Conservation (phyloP, 2,797 vertebrate genomes). For the Rhincodon typus region DNA sequence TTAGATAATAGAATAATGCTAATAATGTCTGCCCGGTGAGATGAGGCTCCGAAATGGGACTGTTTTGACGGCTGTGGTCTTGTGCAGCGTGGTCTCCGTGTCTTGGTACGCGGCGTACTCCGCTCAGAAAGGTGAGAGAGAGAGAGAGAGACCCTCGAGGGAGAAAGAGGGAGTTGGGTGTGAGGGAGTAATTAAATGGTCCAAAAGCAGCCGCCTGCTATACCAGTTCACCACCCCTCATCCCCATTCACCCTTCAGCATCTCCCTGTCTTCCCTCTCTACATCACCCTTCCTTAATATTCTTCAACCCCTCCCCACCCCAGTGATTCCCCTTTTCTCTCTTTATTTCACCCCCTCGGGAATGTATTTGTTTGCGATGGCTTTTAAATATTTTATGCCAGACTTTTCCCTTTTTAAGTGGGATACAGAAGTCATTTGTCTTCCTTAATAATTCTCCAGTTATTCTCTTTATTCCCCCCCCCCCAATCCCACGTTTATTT, state of each 20-base stretch:
- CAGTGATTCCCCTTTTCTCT: background rate
- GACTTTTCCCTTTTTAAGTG: background rate
- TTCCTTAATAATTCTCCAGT: no score
- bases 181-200: background rate
- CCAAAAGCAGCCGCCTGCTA: background rate
- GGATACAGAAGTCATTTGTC: background rate
- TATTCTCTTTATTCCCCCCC: background rate
- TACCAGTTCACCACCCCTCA: background rate
- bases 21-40: conserved; percentile 60
- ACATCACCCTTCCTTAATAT: background rate
- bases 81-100: conserved; percentile 86
- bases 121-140: conserved; percentile 80
- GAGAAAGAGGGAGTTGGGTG: background rate
- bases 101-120: conserved; percentile 95
- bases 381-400: background rate
- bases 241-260: background rate
- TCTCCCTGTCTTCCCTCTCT: background rate
- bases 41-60: conserved; percentile 97
- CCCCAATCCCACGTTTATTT: background rate
- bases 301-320: no score
- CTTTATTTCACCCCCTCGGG: background rate
- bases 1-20: background rate
- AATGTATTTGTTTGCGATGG: background rate
- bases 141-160: conserved; percentile 41
- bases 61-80: conserved; percentile 89